phyloP scores from a whole-genome alignment of 2,797 vertebrate genomes.

The Pogonophryne albipinna region DNA sequence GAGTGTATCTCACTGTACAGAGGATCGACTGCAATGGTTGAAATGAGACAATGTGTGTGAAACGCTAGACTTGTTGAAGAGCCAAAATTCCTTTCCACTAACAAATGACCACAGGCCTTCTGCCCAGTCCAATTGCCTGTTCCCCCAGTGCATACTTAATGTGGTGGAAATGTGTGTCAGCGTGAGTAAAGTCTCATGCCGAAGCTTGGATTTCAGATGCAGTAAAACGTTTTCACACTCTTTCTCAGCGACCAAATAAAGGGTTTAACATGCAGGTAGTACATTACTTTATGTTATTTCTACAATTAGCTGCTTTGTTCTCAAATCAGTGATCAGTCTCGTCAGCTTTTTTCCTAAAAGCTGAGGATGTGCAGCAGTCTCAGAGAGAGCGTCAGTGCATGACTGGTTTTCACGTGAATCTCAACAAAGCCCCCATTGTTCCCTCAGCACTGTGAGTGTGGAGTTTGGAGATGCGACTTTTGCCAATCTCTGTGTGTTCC shows the following conservation, averaged over 20 bases:
- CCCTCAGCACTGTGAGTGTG: slow-evolving; percentile 37
- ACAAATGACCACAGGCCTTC: slow-evolving; percentile 77
- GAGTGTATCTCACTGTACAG: slow-evolving; percentile 13
- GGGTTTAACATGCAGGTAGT: slow-evolving; percentile 20
- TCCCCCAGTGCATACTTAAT: slow-evolving; percentile 72
- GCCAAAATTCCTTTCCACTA: slow-evolving; percentile 85
- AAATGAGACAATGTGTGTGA: slow-evolving; percentile 69
- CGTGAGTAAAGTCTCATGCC: slow-evolving; percentile 59
- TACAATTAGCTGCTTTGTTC: slow-evolving; percentile 28
- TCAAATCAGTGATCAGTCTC: slow-evolving; percentile 20
- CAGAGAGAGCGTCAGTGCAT: slow-evolving; percentile 49
- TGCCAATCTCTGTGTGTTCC: slow-evolving; percentile 57
- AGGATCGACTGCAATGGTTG: slow-evolving; percentile 52
- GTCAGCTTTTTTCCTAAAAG: slow-evolving; percentile 25
- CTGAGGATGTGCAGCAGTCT: slow-evolving; percentile 53
- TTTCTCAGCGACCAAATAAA: slow-evolving; percentile 52
- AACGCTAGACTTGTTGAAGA: slow-evolving; percentile 65
- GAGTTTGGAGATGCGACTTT: slow-evolving; percentile 55
- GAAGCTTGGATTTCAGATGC: slow-evolving; percentile 64
- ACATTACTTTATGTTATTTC: slow-evolving; percentile 29
- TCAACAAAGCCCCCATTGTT: slow-evolving; percentile 81
- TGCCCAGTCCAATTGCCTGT: slow-evolving; percentile 63
- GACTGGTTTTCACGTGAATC: slow-evolving; percentile 70
- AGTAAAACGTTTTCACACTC: slow-evolving; percentile 42
- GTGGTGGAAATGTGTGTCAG: slow-evolving; percentile 74